Conservation (phyloP, 1,140 invertebrate genomes). For the Neotoxoptera formosana region DNA sequence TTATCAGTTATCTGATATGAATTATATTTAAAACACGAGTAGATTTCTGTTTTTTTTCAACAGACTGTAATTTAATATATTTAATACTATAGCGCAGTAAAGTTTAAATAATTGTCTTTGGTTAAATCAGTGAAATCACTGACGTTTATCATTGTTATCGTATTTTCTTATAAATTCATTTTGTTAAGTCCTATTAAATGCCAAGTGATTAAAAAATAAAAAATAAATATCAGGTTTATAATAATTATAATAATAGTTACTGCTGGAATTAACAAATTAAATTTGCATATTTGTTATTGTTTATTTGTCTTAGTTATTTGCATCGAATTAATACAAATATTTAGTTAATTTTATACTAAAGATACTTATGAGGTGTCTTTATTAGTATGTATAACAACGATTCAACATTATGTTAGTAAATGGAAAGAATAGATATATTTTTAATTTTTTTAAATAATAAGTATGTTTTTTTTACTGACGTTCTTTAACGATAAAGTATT, state of each 20-base stretch:
- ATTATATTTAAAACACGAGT: background rate
- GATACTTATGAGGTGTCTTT: too few species aligned
- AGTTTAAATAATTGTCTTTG: background rate
- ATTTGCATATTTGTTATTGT: background rate
- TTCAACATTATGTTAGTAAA: too few species aligned
- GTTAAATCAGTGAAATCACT: background rate
- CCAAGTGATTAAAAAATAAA: background rate
- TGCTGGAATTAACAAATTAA: background rate
- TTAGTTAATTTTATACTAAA: too few species aligned
- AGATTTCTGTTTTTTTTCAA: background rate
- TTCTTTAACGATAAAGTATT: too few species aligned
- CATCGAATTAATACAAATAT: too few species aligned
- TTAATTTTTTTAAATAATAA: too few species aligned
- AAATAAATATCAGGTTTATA: background rate
- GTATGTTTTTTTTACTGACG: too few species aligned
- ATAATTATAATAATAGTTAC: background rate
- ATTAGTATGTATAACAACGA: too few species aligned
- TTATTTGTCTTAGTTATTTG: too few species aligned
- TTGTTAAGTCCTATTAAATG: background rate
- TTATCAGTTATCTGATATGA: background rate
- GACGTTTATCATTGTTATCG: background rate
- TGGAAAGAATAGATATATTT: too few species aligned
- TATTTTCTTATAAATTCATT: background rate
- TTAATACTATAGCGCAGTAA: background rate
- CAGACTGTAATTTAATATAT: background rate